These are phyloP conservation scores for Strigops habroptila DNA, from an alignment of 2,113 vertebrate genomes.

Conservation along the genomic window DNA sequence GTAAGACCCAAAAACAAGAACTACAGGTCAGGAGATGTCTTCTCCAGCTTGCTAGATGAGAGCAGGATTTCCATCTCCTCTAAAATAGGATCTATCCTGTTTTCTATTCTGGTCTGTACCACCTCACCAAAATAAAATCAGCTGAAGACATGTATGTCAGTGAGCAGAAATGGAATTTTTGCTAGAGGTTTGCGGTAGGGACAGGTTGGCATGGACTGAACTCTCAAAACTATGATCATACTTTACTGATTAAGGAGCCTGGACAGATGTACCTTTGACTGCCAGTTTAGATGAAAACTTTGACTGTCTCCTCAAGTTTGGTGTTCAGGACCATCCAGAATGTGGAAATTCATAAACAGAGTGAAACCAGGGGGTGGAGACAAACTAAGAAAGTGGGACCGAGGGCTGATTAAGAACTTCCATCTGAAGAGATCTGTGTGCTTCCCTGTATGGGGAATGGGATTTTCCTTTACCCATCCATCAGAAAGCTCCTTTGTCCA, in stretches of 20 bases:
- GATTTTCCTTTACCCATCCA: not conserved
- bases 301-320: not conserved
- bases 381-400: not conserved
- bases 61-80: slow-evolving; percentile 12
- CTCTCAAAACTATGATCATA: not conserved
- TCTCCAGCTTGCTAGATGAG: slow-evolving; percentile 9
- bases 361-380: not conserved
- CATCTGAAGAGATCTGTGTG: not conserved
- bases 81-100: not conserved
- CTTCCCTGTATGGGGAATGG: not conserved
- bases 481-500: not conserved
- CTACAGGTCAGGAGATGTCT: slow-evolving; percentile 17
- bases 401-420: not conserved
- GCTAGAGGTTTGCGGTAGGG: not conserved
- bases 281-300: not conserved
- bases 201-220: not conserved
- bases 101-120: not conserved
- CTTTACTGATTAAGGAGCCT: not conserved
- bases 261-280: not conserved
- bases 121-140: not conserved
- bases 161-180: not conserved
- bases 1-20: slow-evolving; percentile 18
- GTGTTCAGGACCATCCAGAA: not conserved
- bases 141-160: not conserved
- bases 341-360: not conserved